Conservation (phyloP, 2,797 vertebrate genomes). For the Rhinatrema bivittatum region DNA sequence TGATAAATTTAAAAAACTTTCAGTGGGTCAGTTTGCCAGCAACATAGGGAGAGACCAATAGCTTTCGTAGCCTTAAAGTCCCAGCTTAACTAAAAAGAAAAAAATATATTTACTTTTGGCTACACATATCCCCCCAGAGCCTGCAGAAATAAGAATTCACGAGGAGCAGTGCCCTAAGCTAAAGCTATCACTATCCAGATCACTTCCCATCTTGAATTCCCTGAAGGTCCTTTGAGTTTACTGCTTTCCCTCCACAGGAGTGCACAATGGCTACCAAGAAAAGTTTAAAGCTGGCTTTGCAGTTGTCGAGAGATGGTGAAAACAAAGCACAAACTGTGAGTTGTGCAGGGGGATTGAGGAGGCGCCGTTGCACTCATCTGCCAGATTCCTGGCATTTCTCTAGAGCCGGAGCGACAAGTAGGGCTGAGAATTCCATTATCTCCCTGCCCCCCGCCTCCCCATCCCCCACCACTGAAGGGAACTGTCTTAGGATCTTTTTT, state of each 20-base stretch:
- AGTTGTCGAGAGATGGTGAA: slow-evolving; percentile 66
- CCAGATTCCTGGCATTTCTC: slow-evolving; percentile 67
- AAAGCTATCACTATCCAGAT: too few species aligned
- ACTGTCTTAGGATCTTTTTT: background rate
- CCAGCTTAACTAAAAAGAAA: too few species aligned
- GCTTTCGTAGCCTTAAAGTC: too few species aligned
- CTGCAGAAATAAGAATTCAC: too few species aligned
- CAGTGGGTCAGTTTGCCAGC: too few species aligned
- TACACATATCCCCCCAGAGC: too few species aligned
- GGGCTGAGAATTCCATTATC: slow-evolving; percentile 15
- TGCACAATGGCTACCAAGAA: background rate
- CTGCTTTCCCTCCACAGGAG: slow-evolving; percentile 15
- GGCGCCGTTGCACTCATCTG: slow-evolving; percentile 51
- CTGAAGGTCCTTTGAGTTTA: background rate
- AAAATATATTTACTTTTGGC: too few species aligned
- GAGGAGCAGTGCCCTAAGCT: too few species aligned
- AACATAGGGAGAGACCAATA: too few species aligned
- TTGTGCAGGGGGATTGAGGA: slow-evolving; percentile 36
- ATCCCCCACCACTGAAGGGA: background rate
- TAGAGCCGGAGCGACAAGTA: slow-evolving; percentile 40
- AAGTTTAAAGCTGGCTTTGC: slow-evolving; percentile 6
- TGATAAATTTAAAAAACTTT: too few species aligned
- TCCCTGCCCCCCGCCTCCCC: background rate
- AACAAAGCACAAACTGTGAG: slow-evolving; percentile 55
- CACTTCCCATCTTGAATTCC: too few species aligned